Percentiles rank a stretch among this genome's conserved stretches.
Conservation (phyloP, 2,888 invertebrate species). For the Atethmia centrago region DNA sequence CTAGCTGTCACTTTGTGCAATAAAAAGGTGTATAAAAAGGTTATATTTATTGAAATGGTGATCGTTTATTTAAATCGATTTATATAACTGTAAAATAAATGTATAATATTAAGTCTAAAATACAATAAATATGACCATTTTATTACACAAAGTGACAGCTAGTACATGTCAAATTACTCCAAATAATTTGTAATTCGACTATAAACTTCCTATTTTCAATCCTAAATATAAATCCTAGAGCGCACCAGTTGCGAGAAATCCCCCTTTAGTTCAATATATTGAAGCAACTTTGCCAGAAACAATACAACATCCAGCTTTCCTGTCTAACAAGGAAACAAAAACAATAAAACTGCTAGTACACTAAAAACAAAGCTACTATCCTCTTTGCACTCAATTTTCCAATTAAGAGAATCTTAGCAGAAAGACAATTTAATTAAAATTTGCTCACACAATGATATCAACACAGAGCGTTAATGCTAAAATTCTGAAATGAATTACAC, state of each 20-base stretch:
- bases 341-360: constrained; percentile 1
- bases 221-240: background rate
- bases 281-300: constrained; percentile 19
- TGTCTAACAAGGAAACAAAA: constrained; percentile 23
- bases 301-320: constrained; percentile 13
- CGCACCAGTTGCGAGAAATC: constrained; percentile 11
- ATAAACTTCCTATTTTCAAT: background rate
- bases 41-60: too few relatives aligned
- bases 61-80: too few relatives aligned
- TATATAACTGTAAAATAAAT: too few relatives aligned
- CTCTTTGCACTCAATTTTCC: constrained; percentile 27
- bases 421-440: constrained; percentile 44
- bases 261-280: constrained; percentile 9
- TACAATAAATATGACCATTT: too few relatives aligned
- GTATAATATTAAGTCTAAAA: too few relatives aligned
- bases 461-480: constrained; percentile 41
- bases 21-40: too few relatives aligned
- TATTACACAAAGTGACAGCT: too few relatives aligned
- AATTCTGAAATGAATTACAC: constrained; percentile 60
- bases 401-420: constrained; percentile 21
- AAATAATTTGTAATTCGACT: too few relatives aligned
- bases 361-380: constrained; percentile 11
- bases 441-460: constrained; percentile 20
- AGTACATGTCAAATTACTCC: too few relatives aligned
- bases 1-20: too few relatives aligned